Base-by-base conservation (phyloP, 2,888 invertebrate species). In the Aproaerema taeniolella region DNA sequence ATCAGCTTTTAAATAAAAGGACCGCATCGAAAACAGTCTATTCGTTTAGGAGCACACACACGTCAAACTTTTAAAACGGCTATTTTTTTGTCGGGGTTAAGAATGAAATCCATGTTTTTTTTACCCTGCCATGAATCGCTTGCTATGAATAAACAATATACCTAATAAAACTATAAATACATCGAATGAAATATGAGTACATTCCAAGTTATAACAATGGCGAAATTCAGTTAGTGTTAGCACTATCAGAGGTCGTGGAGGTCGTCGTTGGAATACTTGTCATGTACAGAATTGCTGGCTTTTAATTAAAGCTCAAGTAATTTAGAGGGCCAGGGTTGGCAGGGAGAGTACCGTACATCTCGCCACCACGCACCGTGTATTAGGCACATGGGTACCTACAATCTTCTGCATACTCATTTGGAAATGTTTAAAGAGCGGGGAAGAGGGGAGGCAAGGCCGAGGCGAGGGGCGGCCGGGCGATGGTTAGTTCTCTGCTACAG, bases 251-350 rank as follows among this genome's bases (percentile, higher is more conserved):
- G 73, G 68, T 67, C 70, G 56, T 57, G 62, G 63, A 61, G 67
- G 60, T 58, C 68, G 65, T 61, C 54, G 61, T 70, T 67, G 67
- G 68, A 76, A 85, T 83, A 83, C 81, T 85, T 85, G 83, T 82
- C 85, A 79, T 79, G 80, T 75, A 72, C 82, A 78, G 77, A 80
- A 83, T 81, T 62, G 72, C 80, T 76, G 68, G 80, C 75, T 81
- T 85, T 85, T 85, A 85, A 85, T 85, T 85, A 85, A 85, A 76
- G 75, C 78, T 67, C 63, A 58, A 77, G 85, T 85, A 85, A 83
- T 83, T 85, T 81, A 82, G 72, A 73, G 71, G 71, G 76, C 67
- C 68, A 59, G 67, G 72, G 65, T 59, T 51, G 57, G 28, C 31
- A 39, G 34, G 33, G 54, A 47, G 49, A 39, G 32, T 39, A 47